Percentiles rank a stretch among this genome's conserved stretches.
These are phyloP conservation scores for Heteromurus nitidus DNA, from an alignment of 2,888 invertebrate species.

Conservation along the genomic window DNA sequence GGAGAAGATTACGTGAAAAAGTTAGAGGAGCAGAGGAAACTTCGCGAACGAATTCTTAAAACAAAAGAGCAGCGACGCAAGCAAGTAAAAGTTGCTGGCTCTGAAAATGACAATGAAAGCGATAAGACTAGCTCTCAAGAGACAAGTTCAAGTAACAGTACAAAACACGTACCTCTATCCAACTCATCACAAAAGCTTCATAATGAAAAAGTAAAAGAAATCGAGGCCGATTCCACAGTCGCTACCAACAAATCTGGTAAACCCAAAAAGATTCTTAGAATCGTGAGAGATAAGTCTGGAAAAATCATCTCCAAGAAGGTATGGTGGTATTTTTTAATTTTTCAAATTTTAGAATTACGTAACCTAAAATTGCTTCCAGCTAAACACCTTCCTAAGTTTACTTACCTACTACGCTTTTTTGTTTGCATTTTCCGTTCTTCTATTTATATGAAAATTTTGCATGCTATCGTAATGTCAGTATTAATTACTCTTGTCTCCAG, in stretches of 20 bases:
- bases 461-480: no score
- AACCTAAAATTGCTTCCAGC: no score
- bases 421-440: neutral
- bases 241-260: conserved; percentile 45
- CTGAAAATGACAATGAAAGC: conserved; percentile 15
- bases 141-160: no score
- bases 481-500: no score
- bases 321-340: conserved; percentile 64
- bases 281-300: conserved; percentile 73
- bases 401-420: neutral
- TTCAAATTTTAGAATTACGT: neutral
- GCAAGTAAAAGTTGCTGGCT: conserved; percentile 74
- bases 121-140: conserved; percentile 46
- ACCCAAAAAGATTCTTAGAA: conserved; percentile 70
- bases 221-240: conserved; percentile 37
- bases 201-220: conserved; percentile 5
- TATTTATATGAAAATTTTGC: neutral
- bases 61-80: conserved; percentile 77
- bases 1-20: conserved; percentile 76
- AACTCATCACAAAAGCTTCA: neutral
- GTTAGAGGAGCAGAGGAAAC: conserved; percentile 77
- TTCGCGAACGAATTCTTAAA: conserved; percentile 76
- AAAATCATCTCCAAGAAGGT: conserved; percentile 73
- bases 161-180: conserved; percentile 10
- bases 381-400: no score